phyloP scores from a whole-genome alignment of 2,888 invertebrate species.

The Linnaemya tessellans region DNA sequence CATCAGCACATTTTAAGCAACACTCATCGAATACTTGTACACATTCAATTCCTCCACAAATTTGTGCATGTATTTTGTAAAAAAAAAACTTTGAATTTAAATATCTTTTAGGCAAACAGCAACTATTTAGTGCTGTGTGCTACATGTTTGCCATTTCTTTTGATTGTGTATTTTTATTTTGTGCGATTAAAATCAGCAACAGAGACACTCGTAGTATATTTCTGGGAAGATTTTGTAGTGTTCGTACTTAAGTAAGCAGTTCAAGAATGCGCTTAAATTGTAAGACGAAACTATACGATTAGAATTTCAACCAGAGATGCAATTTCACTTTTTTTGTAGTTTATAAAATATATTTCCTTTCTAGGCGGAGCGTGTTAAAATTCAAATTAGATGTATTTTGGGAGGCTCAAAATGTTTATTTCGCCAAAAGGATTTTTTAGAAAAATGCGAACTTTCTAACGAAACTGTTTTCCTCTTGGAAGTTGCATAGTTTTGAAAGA shows the following conservation, averaged over 20 bases:
- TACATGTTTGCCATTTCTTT: slow-evolving; percentile 57
- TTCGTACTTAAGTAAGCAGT: background rate
- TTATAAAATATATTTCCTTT: too few species aligned
- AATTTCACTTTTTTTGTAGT: too few species aligned
- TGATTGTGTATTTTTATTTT: slow-evolving; percentile 10
- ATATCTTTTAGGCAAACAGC: slow-evolving; percentile 35
- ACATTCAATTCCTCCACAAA: slow-evolving; percentile 26
- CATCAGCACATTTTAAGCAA: slow-evolving; percentile 22
- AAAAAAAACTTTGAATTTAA: background rate
- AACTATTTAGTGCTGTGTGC: slow-evolving; percentile 13
- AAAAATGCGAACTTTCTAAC: too few species aligned
- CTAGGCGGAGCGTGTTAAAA: too few species aligned
- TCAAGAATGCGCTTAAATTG: background rate
- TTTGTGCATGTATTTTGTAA: background rate
- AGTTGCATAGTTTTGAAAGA: too few species aligned
- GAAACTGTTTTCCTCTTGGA: too few species aligned
- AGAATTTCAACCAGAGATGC: too few species aligned
- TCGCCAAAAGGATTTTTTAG: too few species aligned
- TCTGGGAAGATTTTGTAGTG: slow-evolving; percentile 35
- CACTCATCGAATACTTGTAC: slow-evolving; percentile 16
- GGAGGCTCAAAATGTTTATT: too few species aligned
- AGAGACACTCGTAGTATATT: slow-evolving; percentile 20
- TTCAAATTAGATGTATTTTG: too few species aligned
- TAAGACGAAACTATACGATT: background rate
- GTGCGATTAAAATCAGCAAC: slow-evolving; percentile 42